A percentile compares a stretch with the other conserved stretches of the same genome.
Evolutionary conservation across 1,140 invertebrate species (phyloP).

Genomic region (Lepidurus arcticus): DNA sequence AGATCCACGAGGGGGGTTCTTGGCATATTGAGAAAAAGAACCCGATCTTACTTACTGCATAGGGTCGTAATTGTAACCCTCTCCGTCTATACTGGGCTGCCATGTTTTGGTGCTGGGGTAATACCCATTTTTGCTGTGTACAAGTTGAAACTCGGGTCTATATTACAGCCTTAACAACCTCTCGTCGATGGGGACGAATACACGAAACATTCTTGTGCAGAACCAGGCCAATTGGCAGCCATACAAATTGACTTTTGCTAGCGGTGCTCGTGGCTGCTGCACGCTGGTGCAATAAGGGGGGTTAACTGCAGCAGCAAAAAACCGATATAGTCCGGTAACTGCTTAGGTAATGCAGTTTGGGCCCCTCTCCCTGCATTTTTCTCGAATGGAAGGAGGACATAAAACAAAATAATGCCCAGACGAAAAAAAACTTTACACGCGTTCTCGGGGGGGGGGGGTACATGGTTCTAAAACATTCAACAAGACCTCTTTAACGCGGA

Average conservation of each 20-base stretch:
- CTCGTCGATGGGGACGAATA: background rate
- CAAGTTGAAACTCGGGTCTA: no score
- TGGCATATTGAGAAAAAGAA: no score
- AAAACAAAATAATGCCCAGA: background rate
- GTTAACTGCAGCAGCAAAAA: background rate
- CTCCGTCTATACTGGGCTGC: no score
- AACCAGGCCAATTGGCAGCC: background rate
- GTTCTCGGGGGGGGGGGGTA: no score
- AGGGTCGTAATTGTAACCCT: no score
- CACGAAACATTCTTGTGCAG: background rate
- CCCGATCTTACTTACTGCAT: no score
- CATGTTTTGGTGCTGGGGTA: background rate
- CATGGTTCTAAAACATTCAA: no score
- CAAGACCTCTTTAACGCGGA: no score
- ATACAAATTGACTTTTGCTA: constrained; percentile 15
- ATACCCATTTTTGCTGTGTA: background rate
- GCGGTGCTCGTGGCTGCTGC: background rate
- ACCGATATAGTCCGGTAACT: background rate
- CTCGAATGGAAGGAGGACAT: background rate
- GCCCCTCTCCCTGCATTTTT: background rate
- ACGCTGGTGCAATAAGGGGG: background rate
- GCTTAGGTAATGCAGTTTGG: background rate
- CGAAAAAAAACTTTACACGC: no score
- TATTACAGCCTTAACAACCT: no score
- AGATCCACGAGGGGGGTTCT: no score